A percentile compares a stretch with the other conserved stretches of the same genome.
Conservation (phyloP, 2,888 invertebrate genomes). For the Melieria crassipennis region DNA sequence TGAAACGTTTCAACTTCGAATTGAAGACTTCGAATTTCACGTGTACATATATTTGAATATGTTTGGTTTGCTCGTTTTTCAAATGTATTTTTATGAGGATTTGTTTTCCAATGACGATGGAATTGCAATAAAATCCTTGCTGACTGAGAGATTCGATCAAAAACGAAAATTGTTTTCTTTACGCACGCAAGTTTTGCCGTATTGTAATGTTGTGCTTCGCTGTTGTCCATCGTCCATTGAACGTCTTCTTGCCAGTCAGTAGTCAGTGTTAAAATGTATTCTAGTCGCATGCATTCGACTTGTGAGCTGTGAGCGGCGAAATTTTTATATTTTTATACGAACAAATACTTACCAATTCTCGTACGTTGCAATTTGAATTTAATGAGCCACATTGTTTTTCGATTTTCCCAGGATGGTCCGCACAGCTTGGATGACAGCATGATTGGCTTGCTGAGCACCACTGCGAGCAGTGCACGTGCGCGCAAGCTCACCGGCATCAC, state of each 20-base stretch:
- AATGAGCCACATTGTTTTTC: slow-evolving; percentile 7
- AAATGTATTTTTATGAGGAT: no score
- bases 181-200: slow-evolving; percentile 7
- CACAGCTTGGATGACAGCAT: slow-evolving; percentile 61
- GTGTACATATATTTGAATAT: not conserved
- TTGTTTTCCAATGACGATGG: not conserved
- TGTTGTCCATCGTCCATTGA: slow-evolving; percentile 15
- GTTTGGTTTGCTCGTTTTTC: not conserved
- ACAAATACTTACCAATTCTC: not conserved
- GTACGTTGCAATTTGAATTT: no score
- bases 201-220: slow-evolving; percentile 31
- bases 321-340: slow-evolving; percentile 15
- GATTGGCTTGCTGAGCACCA: slow-evolving; percentile 63
- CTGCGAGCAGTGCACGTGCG: slow-evolving; percentile 55
- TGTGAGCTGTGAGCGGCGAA: no score
- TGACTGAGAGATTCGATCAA: not conserved
- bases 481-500: slow-evolving; percentile 71
- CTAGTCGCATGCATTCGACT: no score
- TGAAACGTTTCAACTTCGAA: no score
- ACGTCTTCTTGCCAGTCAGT: not conserved
- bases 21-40: no score
- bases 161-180: slow-evolving; percentile 2
- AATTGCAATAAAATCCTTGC: not conserved
- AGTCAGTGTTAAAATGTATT: not conserved
- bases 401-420: slow-evolving; percentile 52